These are phyloP conservation scores for Brachionus rubens DNA, from an alignment of 1,140 invertebrate genomes.

Conservation along the genomic window DNA sequence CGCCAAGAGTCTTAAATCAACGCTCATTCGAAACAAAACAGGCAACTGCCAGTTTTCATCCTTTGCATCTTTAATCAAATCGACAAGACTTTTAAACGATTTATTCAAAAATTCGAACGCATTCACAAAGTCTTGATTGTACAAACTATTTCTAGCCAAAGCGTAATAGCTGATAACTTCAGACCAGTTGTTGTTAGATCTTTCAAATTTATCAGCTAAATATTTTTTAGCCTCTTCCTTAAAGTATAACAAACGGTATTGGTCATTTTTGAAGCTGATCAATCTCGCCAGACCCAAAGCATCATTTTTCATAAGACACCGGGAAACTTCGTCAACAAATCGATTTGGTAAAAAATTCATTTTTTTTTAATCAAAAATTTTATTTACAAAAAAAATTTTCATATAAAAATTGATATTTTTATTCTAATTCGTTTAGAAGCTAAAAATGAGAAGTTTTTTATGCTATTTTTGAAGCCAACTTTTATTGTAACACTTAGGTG, in stretches of 20 bases:
- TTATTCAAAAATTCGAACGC: conserved; percentile 39
- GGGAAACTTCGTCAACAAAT: conserved; percentile 33
- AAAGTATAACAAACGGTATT: conserved; percentile 2
- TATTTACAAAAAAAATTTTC: conserved; percentile 1
- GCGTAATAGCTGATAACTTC: conserved; percentile 22
- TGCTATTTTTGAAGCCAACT: conserved; percentile 21
- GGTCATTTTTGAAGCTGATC: conserved; percentile 6
- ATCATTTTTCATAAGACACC: conserved; percentile 19
- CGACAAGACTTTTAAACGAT: conserved; percentile 29
- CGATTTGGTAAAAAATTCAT: conserved; percentile 19
- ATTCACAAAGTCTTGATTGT: neutral
- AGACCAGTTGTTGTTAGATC: neutral
- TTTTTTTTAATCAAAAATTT: neutral
- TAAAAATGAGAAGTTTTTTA: too few species aligned
- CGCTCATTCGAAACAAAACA: conserved; percentile 79
- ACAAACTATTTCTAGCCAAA: conserved; percentile 19
- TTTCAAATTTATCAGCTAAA: neutral
- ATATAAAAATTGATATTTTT: too few species aligned
- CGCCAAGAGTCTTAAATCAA: conserved; percentile 81
- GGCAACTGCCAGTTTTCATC: conserved; percentile 94
- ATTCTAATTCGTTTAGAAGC: too few species aligned
- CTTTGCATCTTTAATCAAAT: conserved; percentile 61
- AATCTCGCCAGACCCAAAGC: neutral
- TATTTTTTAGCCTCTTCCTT: neutral
- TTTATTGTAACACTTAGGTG: conserved; percentile 35